phyloP scores from a whole-genome alignment of 1,140 invertebrate species.

The Parapsyche elsis region DNA sequence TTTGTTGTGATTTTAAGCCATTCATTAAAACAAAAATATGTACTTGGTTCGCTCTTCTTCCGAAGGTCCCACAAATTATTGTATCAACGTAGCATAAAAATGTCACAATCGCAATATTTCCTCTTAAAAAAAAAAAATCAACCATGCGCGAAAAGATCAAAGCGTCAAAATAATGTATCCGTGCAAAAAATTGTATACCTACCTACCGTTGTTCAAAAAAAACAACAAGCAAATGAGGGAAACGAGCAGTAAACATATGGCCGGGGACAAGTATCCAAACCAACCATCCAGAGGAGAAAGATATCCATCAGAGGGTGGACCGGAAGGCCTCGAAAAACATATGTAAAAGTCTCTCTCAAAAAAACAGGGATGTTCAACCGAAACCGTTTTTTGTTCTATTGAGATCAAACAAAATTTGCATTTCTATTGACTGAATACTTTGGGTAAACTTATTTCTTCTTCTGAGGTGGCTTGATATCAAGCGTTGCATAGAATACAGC shows the following conservation, averaged over 20 bases:
- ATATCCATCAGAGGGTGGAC: slow-evolving; percentile 40
- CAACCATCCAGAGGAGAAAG: not conserved
- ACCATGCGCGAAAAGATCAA: slow-evolving; percentile 38
- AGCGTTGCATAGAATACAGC: too few relatives aligned
- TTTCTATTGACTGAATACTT: too few relatives aligned
- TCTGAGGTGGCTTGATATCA: too few relatives aligned
- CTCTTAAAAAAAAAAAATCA: slow-evolving; percentile 21
- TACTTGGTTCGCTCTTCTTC: too few relatives aligned
- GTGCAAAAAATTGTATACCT: not conserved
- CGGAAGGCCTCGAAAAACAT: slow-evolving; percentile 40
- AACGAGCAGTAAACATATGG: slow-evolving; percentile 12
- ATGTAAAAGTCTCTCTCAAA: slow-evolving; percentile 42
- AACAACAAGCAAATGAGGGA: not conserved
- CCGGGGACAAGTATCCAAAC: not conserved
- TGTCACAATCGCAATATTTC: slow-evolving; percentile 8
- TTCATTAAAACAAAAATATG: too few relatives aligned
- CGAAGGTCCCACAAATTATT: not conserved
- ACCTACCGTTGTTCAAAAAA: not conserved
- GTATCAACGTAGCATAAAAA: not conserved
- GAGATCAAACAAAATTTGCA: too few relatives aligned
- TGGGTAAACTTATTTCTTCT: too few relatives aligned
- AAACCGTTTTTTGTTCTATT: too few relatives aligned
- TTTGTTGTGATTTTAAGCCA: too few relatives aligned
- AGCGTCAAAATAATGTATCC: slow-evolving; percentile 25
- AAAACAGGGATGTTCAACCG: too few relatives aligned